phyloP scores from a whole-genome alignment of 1,140 invertebrate species.

The Oryctes rhinoceros region DNA sequence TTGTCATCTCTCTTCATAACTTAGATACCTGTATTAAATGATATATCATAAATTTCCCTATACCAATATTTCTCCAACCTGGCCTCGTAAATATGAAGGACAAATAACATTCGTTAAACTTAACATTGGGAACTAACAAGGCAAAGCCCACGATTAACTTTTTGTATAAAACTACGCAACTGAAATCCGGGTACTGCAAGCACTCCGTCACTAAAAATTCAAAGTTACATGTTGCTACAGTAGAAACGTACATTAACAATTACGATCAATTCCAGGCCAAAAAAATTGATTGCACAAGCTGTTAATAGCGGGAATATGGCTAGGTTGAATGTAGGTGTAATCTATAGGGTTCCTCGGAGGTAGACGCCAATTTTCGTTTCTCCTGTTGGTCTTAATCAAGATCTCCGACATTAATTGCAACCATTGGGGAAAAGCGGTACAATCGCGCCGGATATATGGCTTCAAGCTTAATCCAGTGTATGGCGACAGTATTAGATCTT shows the following conservation, averaged over 20 bases:
- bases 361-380: conserved; percentile 62
- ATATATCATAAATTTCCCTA: conserved; percentile 90
- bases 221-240: background rate
- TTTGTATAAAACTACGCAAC: conserved; percentile 86
- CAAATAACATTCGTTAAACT: conserved; percentile 85
- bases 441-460: conserved; percentile 81
- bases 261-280: conserved; percentile 91
- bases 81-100: conserved; percentile 89
- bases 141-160: conserved; percentile 88
- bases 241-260: conserved; percentile 48
- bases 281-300: conserved; percentile 83
- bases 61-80: conserved; percentile 82
- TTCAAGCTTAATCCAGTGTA: conserved; percentile 75
- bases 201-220: conserved; percentile 81
- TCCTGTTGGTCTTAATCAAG: conserved; percentile 69
- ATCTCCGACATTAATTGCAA: conserved; percentile 77
- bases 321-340: conserved; percentile 86
- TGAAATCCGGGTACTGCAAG: conserved; percentile 91
- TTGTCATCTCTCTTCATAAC: too few relatives aligned
- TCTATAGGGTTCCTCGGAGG: conserved; percentile 69
- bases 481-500: conserved; percentile 67
- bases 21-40: conserved; percentile 80
- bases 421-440: conserved; percentile 71
- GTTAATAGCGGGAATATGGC: conserved; percentile 89
- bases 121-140: conserved; percentile 86